Base-by-base conservation (phyloP, 2,888 invertebrate genomes). In the Gibbula magus region DNA sequence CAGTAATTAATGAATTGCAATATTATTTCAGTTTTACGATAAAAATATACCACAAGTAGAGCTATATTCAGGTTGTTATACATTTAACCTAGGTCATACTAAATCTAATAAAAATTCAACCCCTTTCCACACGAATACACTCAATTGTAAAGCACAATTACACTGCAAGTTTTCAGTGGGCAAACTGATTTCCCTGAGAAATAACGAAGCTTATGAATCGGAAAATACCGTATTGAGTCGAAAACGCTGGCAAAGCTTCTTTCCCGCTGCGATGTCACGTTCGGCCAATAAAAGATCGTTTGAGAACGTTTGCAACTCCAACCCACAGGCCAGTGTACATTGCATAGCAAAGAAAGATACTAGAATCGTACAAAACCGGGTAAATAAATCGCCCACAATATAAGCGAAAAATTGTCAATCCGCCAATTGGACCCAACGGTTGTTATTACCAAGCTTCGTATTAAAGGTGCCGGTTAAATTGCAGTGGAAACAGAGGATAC, bases 361-460 rank as follows among this genome's bases (percentile, higher is more conserved):
- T 13, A 39, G 35, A 70, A 39, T 35, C 70, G 70, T 32, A 70
- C 70, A 70, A 70, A 70, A 70, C 32, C 39, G 35, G 35, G 70
- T 70, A 70, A 70, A 70, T 70, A 70, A 35, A 70, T 70, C 70
- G 70, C 70, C 70, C 70, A 70, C 70, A 70, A 70, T 70, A 70
- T 70, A 70, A 70, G 70, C 70, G 70, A 70, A 70, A 39, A 70
- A 35, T 70, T 70, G 61, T 25, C 29, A 13, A 29, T 25, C 61
- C 16, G 61, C 61, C 61, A 61, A 61, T 61, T 29, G 16, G 25
- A 25, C 13, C 22, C 29, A 29, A 29, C 16, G 61, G 61, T 20
- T 25, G 29, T 25, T 29, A 61, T 61, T 61, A 22, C 25, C 29
- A 45, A 1, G 16, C 29, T 25, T 7, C 25, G 61, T 61, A 25